These are phyloP conservation scores for Calliopsis andreniformis DNA, from an alignment of 1,140 invertebrate species.

Conservation along the genomic window DNA sequence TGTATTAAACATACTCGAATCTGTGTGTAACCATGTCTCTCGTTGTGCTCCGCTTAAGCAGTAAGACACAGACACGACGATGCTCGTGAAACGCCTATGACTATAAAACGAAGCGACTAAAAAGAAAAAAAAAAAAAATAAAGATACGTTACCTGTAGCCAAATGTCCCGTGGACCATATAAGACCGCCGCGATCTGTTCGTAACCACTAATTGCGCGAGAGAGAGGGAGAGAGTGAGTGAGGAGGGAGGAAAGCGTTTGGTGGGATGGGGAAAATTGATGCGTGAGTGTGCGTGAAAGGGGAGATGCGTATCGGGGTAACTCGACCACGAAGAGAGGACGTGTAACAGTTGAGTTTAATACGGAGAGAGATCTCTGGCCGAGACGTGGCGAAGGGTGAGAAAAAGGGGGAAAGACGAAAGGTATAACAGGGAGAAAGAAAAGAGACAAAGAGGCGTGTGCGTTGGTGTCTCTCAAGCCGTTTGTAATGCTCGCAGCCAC, in stretches of 20 bases:
- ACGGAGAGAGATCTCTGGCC: constrained; percentile 35
- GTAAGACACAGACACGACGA: constrained; percentile 21
- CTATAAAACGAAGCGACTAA: constrained; percentile 15
- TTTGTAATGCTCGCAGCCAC: constrained; percentile 77
- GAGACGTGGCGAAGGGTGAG: constrained; percentile 50
- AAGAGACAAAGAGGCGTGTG: constrained; percentile 50
- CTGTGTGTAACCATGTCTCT: constrained; percentile 26
- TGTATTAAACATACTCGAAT: constrained; percentile 11
- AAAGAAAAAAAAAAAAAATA: constrained; percentile 43
- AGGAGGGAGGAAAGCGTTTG: constrained; percentile 20
- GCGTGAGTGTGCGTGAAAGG: constrained; percentile 33
- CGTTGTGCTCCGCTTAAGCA: constrained; percentile 37
- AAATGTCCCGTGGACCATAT: constrained; percentile 79
- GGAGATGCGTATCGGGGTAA: constrained; percentile 14
- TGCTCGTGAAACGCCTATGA: constrained; percentile 54
- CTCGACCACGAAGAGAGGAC: constrained; percentile 30
- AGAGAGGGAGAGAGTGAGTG: constrained; percentile 4
- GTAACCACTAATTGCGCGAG: constrained; percentile 32
- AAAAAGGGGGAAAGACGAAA: constrained; percentile 46
- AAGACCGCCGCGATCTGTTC: constrained; percentile 72
- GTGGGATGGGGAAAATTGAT: constrained; percentile 48
- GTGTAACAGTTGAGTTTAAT: too few species aligned
- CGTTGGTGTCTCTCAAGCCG: constrained; percentile 64
- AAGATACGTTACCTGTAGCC: constrained; percentile 77
- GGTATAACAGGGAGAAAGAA: constrained; percentile 35